Percentiles rank a stretch among this genome's conserved stretches.
Evolutionary conservation across 2,797 vertebrate species (phyloP).

Genomic region (Pseudochirops corinnae): DNA sequence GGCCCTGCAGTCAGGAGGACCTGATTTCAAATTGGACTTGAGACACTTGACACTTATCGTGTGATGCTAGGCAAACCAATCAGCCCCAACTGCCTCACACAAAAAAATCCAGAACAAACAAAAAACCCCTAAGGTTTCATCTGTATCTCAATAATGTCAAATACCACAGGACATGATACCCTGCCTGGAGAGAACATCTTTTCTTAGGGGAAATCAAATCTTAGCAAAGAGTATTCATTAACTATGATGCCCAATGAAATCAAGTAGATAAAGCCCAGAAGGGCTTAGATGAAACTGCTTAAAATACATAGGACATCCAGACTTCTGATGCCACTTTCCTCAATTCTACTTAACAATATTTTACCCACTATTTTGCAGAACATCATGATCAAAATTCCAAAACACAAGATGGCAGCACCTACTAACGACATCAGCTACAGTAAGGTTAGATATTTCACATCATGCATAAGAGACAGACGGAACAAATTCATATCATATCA

Average conservation of each 20-base stretch:
- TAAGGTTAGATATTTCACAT: background rate
- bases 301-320: background rate
- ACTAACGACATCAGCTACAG: background rate
- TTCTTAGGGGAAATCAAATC: background rate
- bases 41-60: too few species aligned
- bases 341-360: background rate
- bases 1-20: too few species aligned
- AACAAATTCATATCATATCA: background rate
- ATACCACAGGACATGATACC: background rate
- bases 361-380: background rate
- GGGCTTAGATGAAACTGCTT: background rate
- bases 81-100: too few species aligned
- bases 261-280: background rate
- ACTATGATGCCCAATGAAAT: background rate
- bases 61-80: too few species aligned
- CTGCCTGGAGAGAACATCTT: constrained; percentile 1
- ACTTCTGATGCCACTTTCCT: background rate
- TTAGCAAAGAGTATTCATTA: background rate
- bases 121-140: background rate
- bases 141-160: background rate
- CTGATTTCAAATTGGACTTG: too few species aligned
- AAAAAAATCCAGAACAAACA: background rate
- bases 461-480: background rate
- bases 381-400: background rate
- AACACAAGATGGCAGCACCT: background rate